Evolutionary conservation across 1,140 invertebrate species (phyloP).

Genomic region (Fopius arisanus): DNA sequence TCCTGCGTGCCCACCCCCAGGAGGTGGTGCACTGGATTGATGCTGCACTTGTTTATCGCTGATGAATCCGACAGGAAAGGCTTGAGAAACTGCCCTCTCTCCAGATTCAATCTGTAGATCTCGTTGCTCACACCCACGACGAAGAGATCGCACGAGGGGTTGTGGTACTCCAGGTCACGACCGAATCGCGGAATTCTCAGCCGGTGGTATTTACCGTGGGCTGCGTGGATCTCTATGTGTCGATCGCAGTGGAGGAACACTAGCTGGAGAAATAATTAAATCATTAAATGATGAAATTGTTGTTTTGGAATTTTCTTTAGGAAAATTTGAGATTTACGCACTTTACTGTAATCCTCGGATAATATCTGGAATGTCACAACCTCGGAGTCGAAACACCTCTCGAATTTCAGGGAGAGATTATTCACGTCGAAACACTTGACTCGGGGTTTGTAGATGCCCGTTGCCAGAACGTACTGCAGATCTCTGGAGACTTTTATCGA

Average conservation of each 20-base stretch:
- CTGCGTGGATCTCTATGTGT: constrained; percentile 94
- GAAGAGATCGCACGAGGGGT: constrained; percentile 89
- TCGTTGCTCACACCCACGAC: constrained; percentile 89
- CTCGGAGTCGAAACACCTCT: constrained; percentile 97
- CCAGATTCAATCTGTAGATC: constrained; percentile 94
- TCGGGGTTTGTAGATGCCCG: constrained; percentile 96
- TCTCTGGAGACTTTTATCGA: constrained; percentile 88
- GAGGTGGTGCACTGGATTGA: constrained; percentile 91
- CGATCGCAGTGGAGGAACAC: constrained; percentile 86
- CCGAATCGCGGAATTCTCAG: constrained; percentile 95
- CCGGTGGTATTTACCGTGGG: constrained; percentile 89
- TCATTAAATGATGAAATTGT: constrained; percentile 11
- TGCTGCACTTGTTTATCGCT: constrained; percentile 84
- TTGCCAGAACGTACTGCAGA: constrained; percentile 90
- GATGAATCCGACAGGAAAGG: constrained; percentile 79
- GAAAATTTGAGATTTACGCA: constrained; percentile 55
- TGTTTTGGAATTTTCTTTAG: no score
- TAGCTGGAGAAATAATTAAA: constrained; percentile 66
- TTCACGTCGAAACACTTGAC: constrained; percentile 96
- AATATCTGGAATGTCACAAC: constrained; percentile 87
- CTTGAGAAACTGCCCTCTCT: constrained; percentile 92
- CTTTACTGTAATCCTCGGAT: constrained; percentile 90
- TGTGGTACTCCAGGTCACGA: constrained; percentile 92
- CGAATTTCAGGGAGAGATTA: constrained; percentile 97
- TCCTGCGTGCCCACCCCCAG: constrained; percentile 89